phyloP scores from a whole-genome alignment of 2,888 invertebrate genomes.

The Cheilosia impressa region DNA sequence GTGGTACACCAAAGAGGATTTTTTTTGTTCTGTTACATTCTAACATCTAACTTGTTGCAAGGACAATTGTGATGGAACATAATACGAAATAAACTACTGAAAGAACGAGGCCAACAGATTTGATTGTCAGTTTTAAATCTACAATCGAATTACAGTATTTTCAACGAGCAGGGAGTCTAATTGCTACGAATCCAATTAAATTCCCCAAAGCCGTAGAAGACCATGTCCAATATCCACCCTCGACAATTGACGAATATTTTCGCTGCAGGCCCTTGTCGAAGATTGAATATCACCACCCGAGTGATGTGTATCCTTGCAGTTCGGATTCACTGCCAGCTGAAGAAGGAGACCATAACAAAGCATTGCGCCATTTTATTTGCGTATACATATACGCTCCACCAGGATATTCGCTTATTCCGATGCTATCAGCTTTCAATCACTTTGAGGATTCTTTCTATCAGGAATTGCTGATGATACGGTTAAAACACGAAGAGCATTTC shows the following conservation, averaged over 20 bases:
- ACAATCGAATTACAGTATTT: no score
- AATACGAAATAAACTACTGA: no score
- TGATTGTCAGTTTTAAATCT: no score
- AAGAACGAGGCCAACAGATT: no score
- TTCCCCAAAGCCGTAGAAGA: not conserved
- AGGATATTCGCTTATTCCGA: slow-evolving; percentile 58
- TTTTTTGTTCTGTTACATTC: no score
- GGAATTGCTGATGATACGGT: slow-evolving; percentile 59
- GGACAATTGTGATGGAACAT: no score
- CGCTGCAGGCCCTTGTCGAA: not conserved
- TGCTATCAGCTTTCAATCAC: slow-evolving; percentile 63
- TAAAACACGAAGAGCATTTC: slow-evolving; percentile 66
- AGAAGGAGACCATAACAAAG: not conserved
- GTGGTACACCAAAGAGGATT: no score
- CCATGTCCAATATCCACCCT: not conserved
- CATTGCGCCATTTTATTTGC: slow-evolving; percentile 22
- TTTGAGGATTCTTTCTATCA: slow-evolving; percentile 44
- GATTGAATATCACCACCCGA: slow-evolving; percentile 26
- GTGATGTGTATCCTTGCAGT: slow-evolving; percentile 46
- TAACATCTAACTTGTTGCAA: no score
- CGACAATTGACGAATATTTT: slow-evolving; percentile 28
- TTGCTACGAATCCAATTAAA: slow-evolving; percentile 13
- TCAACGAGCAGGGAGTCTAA: not conserved
- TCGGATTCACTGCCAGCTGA: not conserved
- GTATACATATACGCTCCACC: slow-evolving; percentile 4